phyloP scores from a whole-genome alignment of 2,797 vertebrate genomes.

The Sebastolobus alascanus region DNA sequence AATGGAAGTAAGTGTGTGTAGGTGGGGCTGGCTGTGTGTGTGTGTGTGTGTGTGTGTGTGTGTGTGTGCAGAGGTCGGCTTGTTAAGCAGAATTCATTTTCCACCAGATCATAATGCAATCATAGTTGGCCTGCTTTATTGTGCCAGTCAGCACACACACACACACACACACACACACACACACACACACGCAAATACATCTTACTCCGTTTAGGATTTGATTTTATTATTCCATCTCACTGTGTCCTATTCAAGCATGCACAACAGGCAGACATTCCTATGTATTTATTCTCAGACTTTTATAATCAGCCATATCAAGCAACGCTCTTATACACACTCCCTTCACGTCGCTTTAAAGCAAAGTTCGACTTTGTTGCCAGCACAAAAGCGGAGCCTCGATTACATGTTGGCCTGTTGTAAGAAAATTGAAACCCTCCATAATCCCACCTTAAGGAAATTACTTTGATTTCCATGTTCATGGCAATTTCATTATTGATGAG shows the following conservation, averaged over 20 bases:
- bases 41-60: neutral
- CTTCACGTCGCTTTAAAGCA: slow-evolving; percentile 53
- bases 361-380: slow-evolving; percentile 62
- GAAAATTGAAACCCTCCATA: slow-evolving; percentile 71
- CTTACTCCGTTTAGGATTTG: slow-evolving; percentile 85
- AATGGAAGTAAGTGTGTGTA: slow-evolving; percentile 71
- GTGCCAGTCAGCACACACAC: slow-evolving; percentile 68
- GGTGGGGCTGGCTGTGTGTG: slow-evolving; percentile 36
- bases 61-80: slow-evolving; percentile 29
- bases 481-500: slow-evolving; percentile 83
- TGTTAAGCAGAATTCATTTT: slow-evolving; percentile 82
- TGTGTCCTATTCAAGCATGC: slow-evolving; percentile 82
- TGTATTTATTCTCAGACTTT: slow-evolving; percentile 76
- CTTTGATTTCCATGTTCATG: slow-evolving; percentile 75
- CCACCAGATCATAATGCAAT: slow-evolving; percentile 81
- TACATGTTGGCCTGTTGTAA: slow-evolving; percentile 61
- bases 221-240: slow-evolving; percentile 88
- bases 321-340: slow-evolving; percentile 45
- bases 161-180: slow-evolving; percentile 28
- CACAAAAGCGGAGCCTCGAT: slow-evolving; percentile 52
- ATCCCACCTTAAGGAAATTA: slow-evolving; percentile 76
- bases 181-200: slow-evolving; percentile 51
- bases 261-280: slow-evolving; percentile 72
- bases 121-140: slow-evolving; percentile 75
- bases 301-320: slow-evolving; percentile 75